phyloP scores from a whole-genome alignment of 1,140 invertebrate genomes.

The Luehdorfia chinensis region DNA sequence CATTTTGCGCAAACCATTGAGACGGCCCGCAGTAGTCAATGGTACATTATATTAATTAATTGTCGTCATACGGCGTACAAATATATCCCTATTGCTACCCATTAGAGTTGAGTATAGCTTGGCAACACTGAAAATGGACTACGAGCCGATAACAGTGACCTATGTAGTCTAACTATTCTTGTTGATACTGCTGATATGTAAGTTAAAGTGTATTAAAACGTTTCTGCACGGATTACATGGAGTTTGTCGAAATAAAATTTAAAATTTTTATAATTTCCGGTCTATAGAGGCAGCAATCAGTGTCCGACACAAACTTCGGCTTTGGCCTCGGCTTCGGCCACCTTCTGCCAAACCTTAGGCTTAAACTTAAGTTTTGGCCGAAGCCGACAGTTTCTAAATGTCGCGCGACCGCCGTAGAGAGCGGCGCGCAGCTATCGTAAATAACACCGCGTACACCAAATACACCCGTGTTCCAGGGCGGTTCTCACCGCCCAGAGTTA shows the following conservation, averaged over 20 bases:
- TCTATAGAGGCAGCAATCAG: too few species aligned
- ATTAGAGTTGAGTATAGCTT: not conserved
- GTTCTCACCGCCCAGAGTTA: too few species aligned
- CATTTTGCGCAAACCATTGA: conserved; percentile 4
- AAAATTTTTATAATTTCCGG: too few species aligned
- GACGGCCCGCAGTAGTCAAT: not conserved
- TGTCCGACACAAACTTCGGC: too few species aligned
- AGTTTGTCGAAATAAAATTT: not conserved
- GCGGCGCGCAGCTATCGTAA: too few species aligned
- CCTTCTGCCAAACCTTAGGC: too few species aligned
- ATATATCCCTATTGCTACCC: not conserved
- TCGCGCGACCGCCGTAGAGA: too few species aligned
- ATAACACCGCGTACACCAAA: too few species aligned
- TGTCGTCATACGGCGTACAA: not conserved
- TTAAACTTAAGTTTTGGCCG: too few species aligned
- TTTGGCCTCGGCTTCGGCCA: too few species aligned
- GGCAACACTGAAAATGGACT: conserved; percentile 5
- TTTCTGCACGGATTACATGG: conserved; percentile 5
- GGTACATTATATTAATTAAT: conserved; percentile 10
- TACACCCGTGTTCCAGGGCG: too few species aligned
- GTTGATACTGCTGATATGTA: conserved; percentile 4
- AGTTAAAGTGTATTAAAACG: conserved; percentile 11
- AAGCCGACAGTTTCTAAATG: too few species aligned
- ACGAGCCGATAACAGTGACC: conserved; percentile 1
- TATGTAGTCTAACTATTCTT: conserved; percentile 3